Conservation (phyloP, 2,888 invertebrate species). For the Drosophila ezoana region DNA sequence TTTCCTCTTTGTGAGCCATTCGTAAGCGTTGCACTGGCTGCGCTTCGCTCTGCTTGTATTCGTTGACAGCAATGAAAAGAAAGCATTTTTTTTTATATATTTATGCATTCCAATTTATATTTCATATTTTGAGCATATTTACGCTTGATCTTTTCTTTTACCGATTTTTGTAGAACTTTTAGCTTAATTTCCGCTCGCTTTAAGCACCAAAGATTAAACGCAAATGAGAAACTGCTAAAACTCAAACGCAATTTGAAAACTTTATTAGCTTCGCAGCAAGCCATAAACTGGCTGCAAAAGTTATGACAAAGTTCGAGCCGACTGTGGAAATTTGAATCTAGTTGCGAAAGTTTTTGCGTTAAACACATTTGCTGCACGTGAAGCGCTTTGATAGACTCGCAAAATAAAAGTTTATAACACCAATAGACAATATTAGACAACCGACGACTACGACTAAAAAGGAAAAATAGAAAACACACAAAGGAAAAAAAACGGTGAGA, state of each 20-base stretch:
- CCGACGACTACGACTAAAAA: slow-evolving; percentile 10
- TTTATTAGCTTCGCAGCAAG: slow-evolving; percentile 42
- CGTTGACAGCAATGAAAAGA: too few species aligned
- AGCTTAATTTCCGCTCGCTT: neutral
- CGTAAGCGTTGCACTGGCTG: neutral
- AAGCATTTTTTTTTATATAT: too few species aligned
- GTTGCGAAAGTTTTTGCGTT: slow-evolving; percentile 35
- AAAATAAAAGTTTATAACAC: slow-evolving; percentile 20
- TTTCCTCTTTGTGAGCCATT: neutral
- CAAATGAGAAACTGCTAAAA: slow-evolving; percentile 31
- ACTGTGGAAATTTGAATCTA: slow-evolving; percentile 46
- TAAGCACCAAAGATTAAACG: slow-evolving; percentile 11
- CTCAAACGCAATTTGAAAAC: slow-evolving; percentile 26
- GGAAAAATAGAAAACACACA: too few species aligned
- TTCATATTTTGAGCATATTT: neutral
- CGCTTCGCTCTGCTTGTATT: neutral
- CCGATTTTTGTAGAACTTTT: neutral
- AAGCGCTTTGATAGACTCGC: slow-evolving; percentile 7
- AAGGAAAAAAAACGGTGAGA: neutral
- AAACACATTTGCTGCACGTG: slow-evolving; percentile 20
- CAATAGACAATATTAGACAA: slow-evolving; percentile 25
- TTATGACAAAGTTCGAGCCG: slow-evolving; percentile 38
- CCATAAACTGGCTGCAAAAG: slow-evolving; percentile 39
- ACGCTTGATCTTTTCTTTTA: too few species aligned
- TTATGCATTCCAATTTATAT: too few species aligned